A percentile compares a stretch with the other conserved stretches of the same genome.
Evolutionary conservation across 2,888 invertebrate genomes (phyloP).

Genomic region (Chrysolina americana): DNA sequence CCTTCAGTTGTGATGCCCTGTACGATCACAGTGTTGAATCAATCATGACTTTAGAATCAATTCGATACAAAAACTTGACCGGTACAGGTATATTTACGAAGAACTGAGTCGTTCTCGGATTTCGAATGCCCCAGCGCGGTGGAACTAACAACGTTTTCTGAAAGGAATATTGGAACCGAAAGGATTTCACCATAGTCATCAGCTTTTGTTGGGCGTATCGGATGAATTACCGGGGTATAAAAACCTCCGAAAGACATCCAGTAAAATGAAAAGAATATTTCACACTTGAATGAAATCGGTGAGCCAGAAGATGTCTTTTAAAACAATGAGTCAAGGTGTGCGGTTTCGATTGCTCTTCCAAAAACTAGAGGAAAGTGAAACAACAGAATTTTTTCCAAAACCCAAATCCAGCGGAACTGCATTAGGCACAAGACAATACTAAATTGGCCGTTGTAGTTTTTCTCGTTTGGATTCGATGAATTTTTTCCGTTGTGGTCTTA

Average conservation of each 20-base stretch:
- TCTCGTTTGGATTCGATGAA: neutral
- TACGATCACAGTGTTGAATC: neutral
- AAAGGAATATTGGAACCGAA: slow-evolving; percentile 10
- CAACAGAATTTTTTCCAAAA: neutral
- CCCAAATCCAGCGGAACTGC: slow-evolving; percentile 1
- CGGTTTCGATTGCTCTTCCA: neutral
- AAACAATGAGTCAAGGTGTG: slow-evolving; percentile 11
- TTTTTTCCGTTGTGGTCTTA: neutral
- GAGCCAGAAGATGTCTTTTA: neutral
- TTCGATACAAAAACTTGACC: neutral
- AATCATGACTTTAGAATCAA: neutral
- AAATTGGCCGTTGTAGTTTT: neutral
- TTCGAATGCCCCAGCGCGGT: neutral
- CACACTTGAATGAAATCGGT: slow-evolving; percentile 33
- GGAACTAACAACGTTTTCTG: slow-evolving; percentile 20
- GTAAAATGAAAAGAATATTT: slow-evolving; percentile 44
- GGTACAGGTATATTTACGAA: neutral
- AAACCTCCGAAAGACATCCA: slow-evolving; percentile 34
- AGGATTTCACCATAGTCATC: slow-evolving; percentile 5
- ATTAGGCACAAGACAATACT: slow-evolving; percentile 12
- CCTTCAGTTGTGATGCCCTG: too few relatives aligned
- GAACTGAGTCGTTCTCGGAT: neutral
- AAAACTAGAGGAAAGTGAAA: slow-evolving; percentile 2
- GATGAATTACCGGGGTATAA: slow-evolving; percentile 24
- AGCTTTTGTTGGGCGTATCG: slow-evolving; percentile 13